Base-by-base conservation (phyloP, 2,113 vertebrate species). In the Pelodiscus sinensis region DNA sequence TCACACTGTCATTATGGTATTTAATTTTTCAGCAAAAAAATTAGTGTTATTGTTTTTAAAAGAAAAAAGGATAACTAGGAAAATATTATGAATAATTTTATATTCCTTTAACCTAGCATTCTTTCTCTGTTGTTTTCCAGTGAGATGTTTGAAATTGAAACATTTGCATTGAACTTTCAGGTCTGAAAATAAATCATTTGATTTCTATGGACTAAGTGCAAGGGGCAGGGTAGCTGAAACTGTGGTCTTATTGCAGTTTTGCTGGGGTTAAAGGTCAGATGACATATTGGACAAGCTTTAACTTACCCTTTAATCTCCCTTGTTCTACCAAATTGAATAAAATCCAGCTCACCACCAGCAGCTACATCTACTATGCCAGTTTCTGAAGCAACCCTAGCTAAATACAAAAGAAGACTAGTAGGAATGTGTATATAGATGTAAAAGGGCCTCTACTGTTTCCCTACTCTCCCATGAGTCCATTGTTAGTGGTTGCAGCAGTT, bases 1-100 rank as follows among this genome's bases (percentile, higher is more conserved):
- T 50, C 38, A 51, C 91, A 95, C 96, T 35, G 31, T 38, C 22
- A 50, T 50, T 13, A 5, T 14, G 38, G 10, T 77, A 25, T 50
- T 77, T 77, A 24, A 77, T 25, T 77, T 75, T 50, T 88, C 88
- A 95, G 73, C 86, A 89, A 91, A 94, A 87, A 78, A 73, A 75
- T 57, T 91, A 95, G 78, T 21, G 29, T 85, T 50, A 24, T 35
- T 1, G 0, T 8, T 62, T 90, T 83, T 86, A 19, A 84, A 80
- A 31, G 22, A 89, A 81, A 94, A 44, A 77, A 84, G 21, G 38
- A 80, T 44, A 80, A 31, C 81, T 50, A 88, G 52, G 65, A 85
- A 85, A 92, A 80, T 44, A 5, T 65, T 94, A 93, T 87, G 24
- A 91, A 87, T 89, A 86, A 62, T 88, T 54, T 2, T 78, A 13